Conservation (phyloP, 2,113 vertebrate species). For the Pelobates fuscus region DNA sequence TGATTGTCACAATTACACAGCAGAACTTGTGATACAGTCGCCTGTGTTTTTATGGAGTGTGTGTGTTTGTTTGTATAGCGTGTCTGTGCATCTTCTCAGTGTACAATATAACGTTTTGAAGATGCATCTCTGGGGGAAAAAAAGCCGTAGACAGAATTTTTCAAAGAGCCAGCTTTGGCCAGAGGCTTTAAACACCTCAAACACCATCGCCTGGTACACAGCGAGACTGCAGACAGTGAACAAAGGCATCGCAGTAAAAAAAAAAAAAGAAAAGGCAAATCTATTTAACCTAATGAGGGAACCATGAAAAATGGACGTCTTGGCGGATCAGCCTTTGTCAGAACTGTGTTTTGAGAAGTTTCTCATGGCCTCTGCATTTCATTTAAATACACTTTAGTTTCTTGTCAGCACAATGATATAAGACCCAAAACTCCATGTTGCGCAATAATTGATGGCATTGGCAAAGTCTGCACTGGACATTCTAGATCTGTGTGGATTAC, state of each 20-base stretch:
- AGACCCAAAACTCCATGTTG: neutral
- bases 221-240: conserved; percentile 28
- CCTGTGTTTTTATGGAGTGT: conserved; percentile 2
- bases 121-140: neutral
- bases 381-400: conserved; percentile 29
- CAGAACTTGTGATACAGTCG: conserved; percentile 23
- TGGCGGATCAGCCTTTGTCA: conserved; percentile 34
- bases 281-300: conserved; percentile 45
- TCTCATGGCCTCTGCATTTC: conserved; percentile 47
- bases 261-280: conserved; percentile 19
- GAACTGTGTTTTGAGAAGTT: conserved; percentile 17
- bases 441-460: no score
- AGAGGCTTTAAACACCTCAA: neutral
- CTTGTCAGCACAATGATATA: conserved; percentile 13
- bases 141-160: neutral
- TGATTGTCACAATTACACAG: conserved; percentile 33
- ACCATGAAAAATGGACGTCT: conserved; percentile 47
- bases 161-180: neutral
- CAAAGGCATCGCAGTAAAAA: conserved; percentile 14
- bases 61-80: no score
- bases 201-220: conserved; percentile 16
- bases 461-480: no score
- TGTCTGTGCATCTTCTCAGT: neutral
- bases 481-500: no score
- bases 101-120: neutral